A percentile compares a stretch with the other conserved stretches of the same genome.
These are phyloP conservation scores for Lamellibrachia luymesi DNA, from an alignment of 1,140 invertebrate species.

Conservation along the genomic window DNA sequence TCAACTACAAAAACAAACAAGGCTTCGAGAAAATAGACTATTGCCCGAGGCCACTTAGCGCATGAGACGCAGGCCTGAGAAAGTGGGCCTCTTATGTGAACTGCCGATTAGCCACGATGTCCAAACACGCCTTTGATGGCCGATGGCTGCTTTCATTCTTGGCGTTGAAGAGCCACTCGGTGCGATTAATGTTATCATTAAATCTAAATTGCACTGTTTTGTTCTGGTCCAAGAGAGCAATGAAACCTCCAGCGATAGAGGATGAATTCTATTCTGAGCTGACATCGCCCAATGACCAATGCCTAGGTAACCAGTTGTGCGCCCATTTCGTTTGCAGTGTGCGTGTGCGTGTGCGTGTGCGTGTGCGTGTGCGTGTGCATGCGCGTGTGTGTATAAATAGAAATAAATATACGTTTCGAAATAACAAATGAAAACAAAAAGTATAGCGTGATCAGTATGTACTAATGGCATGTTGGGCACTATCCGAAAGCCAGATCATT, in stretches of 20 bases:
- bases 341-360: neutral
- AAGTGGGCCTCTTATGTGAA: neutral
- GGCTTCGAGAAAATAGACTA: neutral
- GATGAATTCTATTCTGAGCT: neutral
- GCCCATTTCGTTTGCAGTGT: neutral
- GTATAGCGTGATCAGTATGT: too few relatives aligned
- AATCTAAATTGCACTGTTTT: conserved; percentile 5
- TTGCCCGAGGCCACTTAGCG: neutral
- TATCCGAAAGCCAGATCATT: neutral
- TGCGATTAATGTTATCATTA: neutral
- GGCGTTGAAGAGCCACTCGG: neutral
- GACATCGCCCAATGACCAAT: neutral
- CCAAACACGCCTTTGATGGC: neutral
- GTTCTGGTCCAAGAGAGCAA: neutral
- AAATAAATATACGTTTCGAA: too few relatives aligned
- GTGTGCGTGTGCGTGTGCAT: neutral
- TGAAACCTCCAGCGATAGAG: neutral
- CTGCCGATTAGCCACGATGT: neutral
- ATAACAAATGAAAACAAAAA: too few relatives aligned
- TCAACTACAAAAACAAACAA: neutral
- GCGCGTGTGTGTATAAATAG: neutral
- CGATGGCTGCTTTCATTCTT: neutral
- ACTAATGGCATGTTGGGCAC: neutral
- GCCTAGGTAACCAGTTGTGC: neutral
- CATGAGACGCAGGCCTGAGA: neutral